Base-by-base conservation (phyloP, 2,888 invertebrate species). In the Lepidocyrtinus sp. region DNA sequence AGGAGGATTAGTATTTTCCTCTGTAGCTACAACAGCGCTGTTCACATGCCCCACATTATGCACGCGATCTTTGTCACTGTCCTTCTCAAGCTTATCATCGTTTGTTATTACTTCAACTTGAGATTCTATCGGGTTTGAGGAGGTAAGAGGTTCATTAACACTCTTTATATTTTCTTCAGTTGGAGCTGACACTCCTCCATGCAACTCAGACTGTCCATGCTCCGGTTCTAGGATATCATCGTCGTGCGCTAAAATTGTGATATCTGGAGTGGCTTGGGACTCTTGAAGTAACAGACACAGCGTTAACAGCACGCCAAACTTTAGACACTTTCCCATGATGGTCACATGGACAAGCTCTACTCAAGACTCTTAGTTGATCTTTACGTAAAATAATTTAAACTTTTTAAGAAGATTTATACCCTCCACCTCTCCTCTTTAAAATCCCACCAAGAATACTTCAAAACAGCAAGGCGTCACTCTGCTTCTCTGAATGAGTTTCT, bases 1-100 rank as follows among this genome's bases (percentile, higher is more conserved):
- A 1, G 75, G 73, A 1, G 82, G 81, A 75, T 80, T 83, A 12
- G 75, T 75, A 9, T 22, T 50, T 9, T 67, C 68, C 12, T 83
- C 78, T 17, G 1, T 50, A n/a, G 7, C 45, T n/a, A 22, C 46
- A 19, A 36, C 62, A 62, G 21, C 9, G n/a, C n/a, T n/a, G n/a
- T 59, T 17, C 12, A 15, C 61, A 12, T 22, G 9, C 17, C 22
- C 62, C 19, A 7, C 22, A 19, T 62, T 19, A 19, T 5, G 19
- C 3, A 21, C 36, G 36, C 36, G 36, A 7, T 7, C 5, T 5
- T 36, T 36, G 5, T 36, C 36, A 2, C n/a, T 19, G 22, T 12
- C 7, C 24, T 62, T 17, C 21, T 19, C 12, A 19, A n/a, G n/a
- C n/a, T 9, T 19, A 12, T 17, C 65, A 17, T 65, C 65, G 17